Conservation (phyloP, 2,113 vertebrate genomes). For the Galemys pyrenaicus region DNA sequence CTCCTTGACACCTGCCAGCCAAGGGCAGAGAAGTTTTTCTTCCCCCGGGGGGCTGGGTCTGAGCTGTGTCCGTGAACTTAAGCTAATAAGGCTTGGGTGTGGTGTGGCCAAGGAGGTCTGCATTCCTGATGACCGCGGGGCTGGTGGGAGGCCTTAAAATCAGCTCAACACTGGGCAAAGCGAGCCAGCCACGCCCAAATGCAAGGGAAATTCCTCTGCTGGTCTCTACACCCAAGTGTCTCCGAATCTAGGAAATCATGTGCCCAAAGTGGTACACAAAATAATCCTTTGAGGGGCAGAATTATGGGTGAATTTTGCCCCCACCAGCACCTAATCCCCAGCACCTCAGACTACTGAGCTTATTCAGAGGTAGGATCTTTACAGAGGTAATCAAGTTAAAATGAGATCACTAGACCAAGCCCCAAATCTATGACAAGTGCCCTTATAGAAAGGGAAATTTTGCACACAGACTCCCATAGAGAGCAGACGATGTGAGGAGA, state of each 20-base stretch:
- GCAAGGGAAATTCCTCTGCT: neutral
- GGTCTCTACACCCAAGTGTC: neutral
- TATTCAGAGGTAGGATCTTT: neutral
- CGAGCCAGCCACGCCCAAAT: neutral
- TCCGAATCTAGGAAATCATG: neutral
- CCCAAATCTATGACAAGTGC: neutral
- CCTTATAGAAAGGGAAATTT: neutral
- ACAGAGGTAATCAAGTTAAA: conserved; percentile 3
- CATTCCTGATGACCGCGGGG: neutral
- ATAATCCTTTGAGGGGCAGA: neutral
- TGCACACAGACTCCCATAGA: neutral
- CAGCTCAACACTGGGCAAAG: neutral
- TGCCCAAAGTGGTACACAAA: neutral
- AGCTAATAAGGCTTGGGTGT: neutral
- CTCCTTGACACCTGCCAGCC: neutral
- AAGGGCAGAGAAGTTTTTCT: neutral
- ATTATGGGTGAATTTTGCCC: neutral
- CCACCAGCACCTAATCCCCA: neutral
- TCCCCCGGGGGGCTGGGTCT: neutral
- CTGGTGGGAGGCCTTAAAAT: neutral
- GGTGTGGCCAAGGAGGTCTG: neutral
- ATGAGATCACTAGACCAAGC: neutral
- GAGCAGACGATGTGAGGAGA: neutral
- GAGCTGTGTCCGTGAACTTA: neutral
- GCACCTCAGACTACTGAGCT: neutral